These are phyloP conservation scores for Ophion ventricosus DNA, from an alignment of 2,888 invertebrate species.

Conservation along the genomic window DNA sequence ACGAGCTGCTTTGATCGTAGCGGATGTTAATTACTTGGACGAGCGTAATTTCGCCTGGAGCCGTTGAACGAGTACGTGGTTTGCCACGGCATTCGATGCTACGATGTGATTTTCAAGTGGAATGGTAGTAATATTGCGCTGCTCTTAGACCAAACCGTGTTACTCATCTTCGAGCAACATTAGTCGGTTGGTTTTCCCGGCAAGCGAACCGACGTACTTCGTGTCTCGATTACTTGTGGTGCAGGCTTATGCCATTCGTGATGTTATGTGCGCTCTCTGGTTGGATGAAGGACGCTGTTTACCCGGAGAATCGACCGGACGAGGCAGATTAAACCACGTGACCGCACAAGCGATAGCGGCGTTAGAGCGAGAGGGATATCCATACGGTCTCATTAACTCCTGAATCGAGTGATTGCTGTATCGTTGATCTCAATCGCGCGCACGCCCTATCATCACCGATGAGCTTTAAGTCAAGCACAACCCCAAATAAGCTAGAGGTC, in stretches of 20 bases:
- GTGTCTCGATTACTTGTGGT: conserved; percentile 56
- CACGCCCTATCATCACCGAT: conserved; percentile 22
- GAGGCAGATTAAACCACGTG: conserved; percentile 65
- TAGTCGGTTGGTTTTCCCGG: conserved; percentile 24
- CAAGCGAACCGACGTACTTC: conserved; percentile 47
- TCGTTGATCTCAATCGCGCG: conserved; percentile 42
- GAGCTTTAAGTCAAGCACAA: neutral
- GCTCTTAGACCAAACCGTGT: conserved; percentile 36
- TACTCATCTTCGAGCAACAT: conserved; percentile 35
- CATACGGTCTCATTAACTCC: conserved; percentile 63
- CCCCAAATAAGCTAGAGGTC: neutral
- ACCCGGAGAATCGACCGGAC: conserved; percentile 63
- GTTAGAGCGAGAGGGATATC: conserved; percentile 57
- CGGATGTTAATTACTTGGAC: conserved; percentile 61
- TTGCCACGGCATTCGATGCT: conserved; percentile 9
- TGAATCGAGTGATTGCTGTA: conserved; percentile 58
- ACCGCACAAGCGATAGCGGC: conserved; percentile 61
- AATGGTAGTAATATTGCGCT: conserved; percentile 11
- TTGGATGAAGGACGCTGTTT: conserved; percentile 64
- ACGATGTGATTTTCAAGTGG: conserved; percentile 20
- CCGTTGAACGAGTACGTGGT: conserved; percentile 19
- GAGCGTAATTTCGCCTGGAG: conserved; percentile 38
- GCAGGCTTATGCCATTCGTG: conserved; percentile 46
- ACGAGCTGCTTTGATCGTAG: conserved; percentile 43
- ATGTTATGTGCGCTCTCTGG: conserved; percentile 39